Base-by-base conservation (phyloP, 2,113 vertebrate species). In the Sturnira hondurensis region DNA sequence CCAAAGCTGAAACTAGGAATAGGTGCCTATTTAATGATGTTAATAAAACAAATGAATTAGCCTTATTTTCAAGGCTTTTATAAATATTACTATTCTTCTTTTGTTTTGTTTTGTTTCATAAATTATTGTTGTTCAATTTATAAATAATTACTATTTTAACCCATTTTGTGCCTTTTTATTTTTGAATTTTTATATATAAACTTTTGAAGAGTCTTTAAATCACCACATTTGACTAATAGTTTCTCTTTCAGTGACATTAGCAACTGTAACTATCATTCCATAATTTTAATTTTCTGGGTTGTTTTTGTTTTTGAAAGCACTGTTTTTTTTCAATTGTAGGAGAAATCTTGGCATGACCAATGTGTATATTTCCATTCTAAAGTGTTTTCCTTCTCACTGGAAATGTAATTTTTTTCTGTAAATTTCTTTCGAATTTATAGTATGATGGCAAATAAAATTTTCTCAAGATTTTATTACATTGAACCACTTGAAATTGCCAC, bases 401-500 rank as follows among this genome's bases (percentile, higher is more conserved):
- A 92, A 45, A 33, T 86, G 19, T 91, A 76, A 81, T 96, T 78
- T 67, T 74, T 97, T 78, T 67, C 94, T 96, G 22, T 12, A 97
- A 80, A 56, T 50, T 41, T 43, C 77, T 70, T 92, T 97, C 97
- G 73, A 89, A 92, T 50, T 92, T 97, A 94, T 89, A 93, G 56
- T 54, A 22, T 28, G 96, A 94, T 95, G 91, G 95, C 97, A 98
- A 97, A 96, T 94, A 96, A 43, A 97, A 85, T 52, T 97, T 98
- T 97, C 98, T 98, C 98, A 98, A 98, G 98, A 97, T 98, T 94
- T 86, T 92, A 96, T 68, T 96, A 95, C 54, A 54, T 86, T 94
- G 82, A 96, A 92, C 81, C 50, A 68, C 94, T 85, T 82, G 73
- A 94, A 82, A 86, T 86, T 63, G 54, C 68, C 36, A 43, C 92